Evolutionary conservation across 2,888 invertebrate species (phyloP).

Genomic region (Cacoxenus indagator): DNA sequence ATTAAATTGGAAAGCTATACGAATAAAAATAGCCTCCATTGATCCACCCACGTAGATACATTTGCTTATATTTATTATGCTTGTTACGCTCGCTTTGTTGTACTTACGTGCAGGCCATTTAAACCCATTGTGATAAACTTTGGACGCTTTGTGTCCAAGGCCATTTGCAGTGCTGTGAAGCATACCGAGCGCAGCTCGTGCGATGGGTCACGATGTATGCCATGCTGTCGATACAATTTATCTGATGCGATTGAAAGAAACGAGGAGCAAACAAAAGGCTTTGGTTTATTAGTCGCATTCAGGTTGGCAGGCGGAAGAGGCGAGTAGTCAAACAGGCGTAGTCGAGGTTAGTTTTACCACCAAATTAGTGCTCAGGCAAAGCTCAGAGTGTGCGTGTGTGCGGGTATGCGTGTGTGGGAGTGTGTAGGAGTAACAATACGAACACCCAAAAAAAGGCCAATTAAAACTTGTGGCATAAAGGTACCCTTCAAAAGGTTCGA

Average conservation of each 20-base stretch:
- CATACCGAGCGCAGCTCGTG: constrained; percentile 88
- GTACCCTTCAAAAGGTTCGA: constrained; percentile 26
- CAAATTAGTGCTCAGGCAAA: too few species aligned
- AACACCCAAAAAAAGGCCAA: too few species aligned
- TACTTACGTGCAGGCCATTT: constrained; percentile 89
- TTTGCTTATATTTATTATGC: too few species aligned
- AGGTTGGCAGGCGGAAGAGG: too few species aligned
- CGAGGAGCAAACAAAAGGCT: constrained; percentile 57
- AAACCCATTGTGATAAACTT: constrained; percentile 87
- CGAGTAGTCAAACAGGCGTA: neutral
- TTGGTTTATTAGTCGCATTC: neutral
- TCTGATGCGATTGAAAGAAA: constrained; percentile 72
- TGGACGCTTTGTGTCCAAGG: constrained; percentile 88
- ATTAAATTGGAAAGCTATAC: too few species aligned
- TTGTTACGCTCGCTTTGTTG: neutral
- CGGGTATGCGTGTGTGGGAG: too few species aligned
- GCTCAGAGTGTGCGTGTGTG: too few species aligned
- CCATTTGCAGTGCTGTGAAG: constrained; percentile 86
- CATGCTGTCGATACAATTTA: constrained; percentile 85
- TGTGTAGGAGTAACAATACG: too few species aligned
- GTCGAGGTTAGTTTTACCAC: too few species aligned
- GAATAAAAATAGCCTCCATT: too few species aligned
- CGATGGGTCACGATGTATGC: constrained; percentile 82
- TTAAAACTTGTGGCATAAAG: too few species aligned
- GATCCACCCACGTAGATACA: too few species aligned